Evolutionary conservation across 2,888 invertebrate species (phyloP).

Genomic region (Eristalis arbustorum): DNA sequence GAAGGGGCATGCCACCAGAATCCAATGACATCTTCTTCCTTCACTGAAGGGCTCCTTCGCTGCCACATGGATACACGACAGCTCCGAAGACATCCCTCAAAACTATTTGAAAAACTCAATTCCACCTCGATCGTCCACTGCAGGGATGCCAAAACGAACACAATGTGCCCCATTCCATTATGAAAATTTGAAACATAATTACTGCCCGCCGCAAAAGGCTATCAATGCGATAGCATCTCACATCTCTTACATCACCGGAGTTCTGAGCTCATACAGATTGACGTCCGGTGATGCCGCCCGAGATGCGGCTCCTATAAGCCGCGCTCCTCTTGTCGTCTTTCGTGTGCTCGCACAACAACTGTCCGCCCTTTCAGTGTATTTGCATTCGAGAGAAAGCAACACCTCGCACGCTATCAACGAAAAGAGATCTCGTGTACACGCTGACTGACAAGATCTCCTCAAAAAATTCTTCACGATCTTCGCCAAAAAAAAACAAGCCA

Average conservation of each 20-base stretch:
- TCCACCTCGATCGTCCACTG: background rate
- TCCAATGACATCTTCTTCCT: too few relatives aligned
- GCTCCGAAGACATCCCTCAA: background rate
- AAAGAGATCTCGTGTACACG: conserved; percentile 42
- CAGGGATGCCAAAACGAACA: background rate
- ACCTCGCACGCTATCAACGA: conserved; percentile 47
- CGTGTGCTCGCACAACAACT: background rate
- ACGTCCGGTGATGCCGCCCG: background rate
- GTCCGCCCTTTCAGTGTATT: conserved; percentile 33
- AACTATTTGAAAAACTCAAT: background rate
- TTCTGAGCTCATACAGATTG: background rate
- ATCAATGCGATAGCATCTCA: background rate
- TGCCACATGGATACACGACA: background rate
- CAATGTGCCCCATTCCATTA: background rate
- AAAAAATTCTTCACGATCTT: conserved; percentile 65
- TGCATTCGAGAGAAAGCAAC: conserved; percentile 59
- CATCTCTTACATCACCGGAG: background rate
- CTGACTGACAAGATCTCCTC: conserved; percentile 65
- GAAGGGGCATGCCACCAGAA: too few relatives aligned
- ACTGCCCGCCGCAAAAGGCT: background rate
- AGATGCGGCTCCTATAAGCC: background rate
- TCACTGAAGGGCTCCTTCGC: too few relatives aligned
- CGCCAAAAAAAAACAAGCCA: conserved; percentile 1
- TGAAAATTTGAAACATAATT: background rate
- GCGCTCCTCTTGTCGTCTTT: background rate